Evolutionary conservation across 2,113 vertebrate species (phyloP), one percentile per base, ranked within the genome.

Genomic region (Notarius quadriscutis): DNA sequence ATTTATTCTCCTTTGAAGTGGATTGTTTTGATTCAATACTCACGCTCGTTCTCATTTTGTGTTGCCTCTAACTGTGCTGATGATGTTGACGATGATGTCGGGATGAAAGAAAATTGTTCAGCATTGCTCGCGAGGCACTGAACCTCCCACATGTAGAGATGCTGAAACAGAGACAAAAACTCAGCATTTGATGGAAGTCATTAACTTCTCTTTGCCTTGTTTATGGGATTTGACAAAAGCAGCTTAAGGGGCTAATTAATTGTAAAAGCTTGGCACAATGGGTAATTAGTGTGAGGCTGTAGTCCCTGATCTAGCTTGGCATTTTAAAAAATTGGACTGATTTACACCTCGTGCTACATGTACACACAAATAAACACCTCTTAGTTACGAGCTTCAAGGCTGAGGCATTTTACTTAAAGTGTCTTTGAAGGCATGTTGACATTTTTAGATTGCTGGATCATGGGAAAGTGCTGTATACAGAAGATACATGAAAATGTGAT

Each of bases 241-340:
- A 88, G 89, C 89, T 90, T 87, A 79, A 87, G 90, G 89, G 89
- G 81, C 86, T 89, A 92, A 90, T 92, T 92, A 92, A 88, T 83
- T 87, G 84, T 90, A 87, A 90, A 90, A 87, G 89, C 84, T 69
- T 25, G 78, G 81, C 88, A 87, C 89, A 90, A 87, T 89, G 86
- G 81, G 79, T 91, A 90, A 92, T 91, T 90, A 91, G 81, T 67
- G 18, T 27, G 50, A 78, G 63, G 65, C 71, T 83, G 72, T 87
- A 87, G 85, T 88, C 87, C 87, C 57, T 84, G 86, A 91, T 83
- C 82, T 87, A 90, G 85, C 90, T 89, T 90, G 83, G 89, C 86
- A 84, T 91, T 89, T 83, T 5, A 10, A 81, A 65, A 67, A 65
- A 83, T 18, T 17, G 10, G 30, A 84, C 65, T 48, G 79, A 78